Base-by-base conservation (phyloP, 1,140 invertebrate species). In the Nautilus pompilius region DNA sequence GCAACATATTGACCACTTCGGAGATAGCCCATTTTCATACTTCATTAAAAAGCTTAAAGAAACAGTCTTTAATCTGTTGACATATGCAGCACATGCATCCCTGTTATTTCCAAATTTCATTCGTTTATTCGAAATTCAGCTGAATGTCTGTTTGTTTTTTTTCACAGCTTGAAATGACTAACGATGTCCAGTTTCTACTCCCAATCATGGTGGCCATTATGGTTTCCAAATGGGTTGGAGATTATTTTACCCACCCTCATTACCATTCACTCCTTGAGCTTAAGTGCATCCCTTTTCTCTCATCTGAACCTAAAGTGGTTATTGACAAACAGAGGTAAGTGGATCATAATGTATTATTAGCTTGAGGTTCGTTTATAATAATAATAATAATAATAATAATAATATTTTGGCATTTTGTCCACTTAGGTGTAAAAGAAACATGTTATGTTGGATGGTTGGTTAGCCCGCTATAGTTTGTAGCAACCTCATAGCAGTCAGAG, bases 151-250 rank as follows among this genome's bases (percentile, higher is more conserved):
- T 56, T n/a, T 56, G 28, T 48, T 5, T 63, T 29, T 65, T 15
- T 33, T 66, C 68, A 8, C 67, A 83, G 82, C 80, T 84, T 73
- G 83, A 85, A 66, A 70, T 85, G 57, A 85, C 83, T n/a, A 85
- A 85, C 72, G 83, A 85, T 67, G 74, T 85, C 26, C 81, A 83
- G 70, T 78, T 83, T 58, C 72, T 83, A 29, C 67, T 85, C 15
- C 81, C 83, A 3, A 81, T 84, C 6, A 84, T 84, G 83, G 77
- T 82, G 29, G 73, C 81, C 28, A 80, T 84, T 4, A 83, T 84
- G 82, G 70, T 84, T 32, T 69, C 82, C 10, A 84, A 84, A 65
- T 84, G 81, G 76, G 75, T 83, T 8, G 83, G 83, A 2, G 82
- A 84, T 60, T 76, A 80, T 58, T 77, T 84, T 62, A 84, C 83